Conservation (phyloP, 2,113 vertebrate genomes). For the Cryptotis parvus region DNA sequence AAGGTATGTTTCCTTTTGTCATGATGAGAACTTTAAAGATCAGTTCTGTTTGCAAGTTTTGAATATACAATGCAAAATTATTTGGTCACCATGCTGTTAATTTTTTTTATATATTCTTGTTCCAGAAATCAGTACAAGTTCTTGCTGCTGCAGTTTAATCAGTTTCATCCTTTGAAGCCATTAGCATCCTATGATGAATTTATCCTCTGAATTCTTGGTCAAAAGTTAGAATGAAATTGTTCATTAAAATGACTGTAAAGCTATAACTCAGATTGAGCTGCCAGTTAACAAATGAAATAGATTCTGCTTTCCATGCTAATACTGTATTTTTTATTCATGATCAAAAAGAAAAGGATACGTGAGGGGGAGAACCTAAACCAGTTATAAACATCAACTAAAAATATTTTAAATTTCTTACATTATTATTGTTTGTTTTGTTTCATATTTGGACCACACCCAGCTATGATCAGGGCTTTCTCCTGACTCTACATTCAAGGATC, state of each 20-base stretch:
- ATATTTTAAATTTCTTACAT: too few species aligned
- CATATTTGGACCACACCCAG: too few species aligned
- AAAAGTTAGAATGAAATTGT: not conserved
- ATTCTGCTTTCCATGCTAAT: not conserved
- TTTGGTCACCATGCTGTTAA: not conserved
- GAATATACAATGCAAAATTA: not conserved
- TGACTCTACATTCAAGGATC: too few species aligned
- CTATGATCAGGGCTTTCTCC: too few species aligned
- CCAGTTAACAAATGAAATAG: not conserved
- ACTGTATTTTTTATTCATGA: not conserved
- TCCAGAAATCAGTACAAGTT: not conserved
- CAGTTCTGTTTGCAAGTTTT: not conserved
- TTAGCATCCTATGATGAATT: not conserved
- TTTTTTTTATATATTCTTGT: not conserved
- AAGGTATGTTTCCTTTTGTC: not conserved
- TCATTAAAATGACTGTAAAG: constrained; percentile 44
- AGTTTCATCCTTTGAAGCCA: not conserved
- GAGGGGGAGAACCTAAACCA: not conserved
- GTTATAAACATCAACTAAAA: not conserved
- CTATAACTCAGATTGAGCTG: not conserved
- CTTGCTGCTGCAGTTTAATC: not conserved
- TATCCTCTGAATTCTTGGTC: not conserved
- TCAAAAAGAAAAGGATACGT: not conserved
- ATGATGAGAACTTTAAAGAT: not conserved
- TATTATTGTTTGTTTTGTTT: too few species aligned